Evolutionary conservation across 2,797 vertebrate genomes (phyloP), one percentile per base, ranked within the genome.

Genomic region (Phataginus tricuspis): DNA sequence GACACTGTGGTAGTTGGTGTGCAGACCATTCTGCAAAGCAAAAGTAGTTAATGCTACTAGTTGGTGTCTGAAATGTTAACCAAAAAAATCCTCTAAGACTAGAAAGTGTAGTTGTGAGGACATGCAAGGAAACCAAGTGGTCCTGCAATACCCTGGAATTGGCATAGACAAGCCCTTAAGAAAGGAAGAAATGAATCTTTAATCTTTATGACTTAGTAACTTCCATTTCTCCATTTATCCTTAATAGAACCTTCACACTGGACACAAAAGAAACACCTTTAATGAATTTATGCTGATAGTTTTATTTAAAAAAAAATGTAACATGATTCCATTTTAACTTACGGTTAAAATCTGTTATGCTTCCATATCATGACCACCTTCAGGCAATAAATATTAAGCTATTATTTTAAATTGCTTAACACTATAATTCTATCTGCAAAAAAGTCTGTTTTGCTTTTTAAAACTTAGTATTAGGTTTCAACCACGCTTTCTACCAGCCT

Each of bases 401-500:
- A 27, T 53, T 29, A 61, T 89, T 80, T 86, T 66, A 71, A 82
- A 82, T 78, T 77, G 21, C 53, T 94, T 61, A 84, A 88, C 75
- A 57, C 9, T 63, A 3, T 51, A 75, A 72, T 79, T 96, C 34
- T 84, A 31, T 79, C 64, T 59, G 7, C 34, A 80, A 80, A 89
- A 45, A 93, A 27, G 1, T 55, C 66, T 74, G 34, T 90, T 91
- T 97, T 85, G 25, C n/a, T 63, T 96, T 86, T 89, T 74, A 85
- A 91, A 95, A 95, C 25, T 93, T 96, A 94, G 16, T 95, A 61
- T 97, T 93, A 90, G 51, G 9, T 72, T 75, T 97, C 59, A 78
- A 8, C 34, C 68, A 74, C 15, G 69, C 51, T 77, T 83, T 88
- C 57, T 89, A 68, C 27, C 69, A 74, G 63, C 15, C 51, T 64